phyloP scores from a whole-genome alignment of 2,113 vertebrate genomes.

The Centropristis striata region DNA sequence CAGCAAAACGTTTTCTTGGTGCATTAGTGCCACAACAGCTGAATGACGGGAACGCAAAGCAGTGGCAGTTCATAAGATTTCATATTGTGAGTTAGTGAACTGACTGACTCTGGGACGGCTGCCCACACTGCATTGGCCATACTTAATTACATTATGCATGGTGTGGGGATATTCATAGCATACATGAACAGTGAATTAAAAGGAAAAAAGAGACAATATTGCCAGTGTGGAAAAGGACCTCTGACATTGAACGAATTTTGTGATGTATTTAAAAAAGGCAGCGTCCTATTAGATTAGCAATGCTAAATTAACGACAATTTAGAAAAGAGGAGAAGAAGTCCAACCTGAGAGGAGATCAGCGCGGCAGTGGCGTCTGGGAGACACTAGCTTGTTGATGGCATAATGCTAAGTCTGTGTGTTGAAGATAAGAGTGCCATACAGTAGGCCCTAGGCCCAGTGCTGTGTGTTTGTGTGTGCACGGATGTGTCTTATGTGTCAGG shows the following conservation, averaged over 20 bases:
- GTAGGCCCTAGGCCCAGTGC: conserved; percentile 69
- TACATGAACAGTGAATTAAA: conserved; percentile 73
- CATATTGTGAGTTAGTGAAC: conserved; percentile 85
- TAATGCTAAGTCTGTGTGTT: conserved; percentile 77
- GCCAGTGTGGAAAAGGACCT: conserved; percentile 81
- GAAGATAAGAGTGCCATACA: conserved; percentile 81
- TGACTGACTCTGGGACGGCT: conserved; percentile 83
- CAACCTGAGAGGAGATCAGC: conserved; percentile 75
- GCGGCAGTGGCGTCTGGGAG: conserved; percentile 52
- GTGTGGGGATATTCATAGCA: conserved; percentile 73
- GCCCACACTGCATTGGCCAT: conserved; percentile 86
- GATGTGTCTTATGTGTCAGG: conserved; percentile 51
- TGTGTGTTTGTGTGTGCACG: conserved; percentile 38
- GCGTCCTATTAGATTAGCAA: conserved; percentile 84
- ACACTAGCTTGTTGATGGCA: conserved; percentile 75
- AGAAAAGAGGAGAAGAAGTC: conserved; percentile 60
- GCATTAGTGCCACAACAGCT: conserved; percentile 24
- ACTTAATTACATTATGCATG: conserved; percentile 88
- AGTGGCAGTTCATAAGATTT: conserved; percentile 84
- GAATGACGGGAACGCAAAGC: conserved; percentile 23
- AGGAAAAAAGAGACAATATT: conserved; percentile 73
- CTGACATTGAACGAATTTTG: conserved; percentile 78
- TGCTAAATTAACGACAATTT: conserved; percentile 81
- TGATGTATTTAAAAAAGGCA: conserved; percentile 79
- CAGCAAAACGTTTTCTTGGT: neutral